Percentiles rank a stretch among this genome's conserved stretches.
These are phyloP conservation scores for Ursus arctos DNA, from an alignment of 2,113 vertebrate species.

Conservation along the genomic window DNA sequence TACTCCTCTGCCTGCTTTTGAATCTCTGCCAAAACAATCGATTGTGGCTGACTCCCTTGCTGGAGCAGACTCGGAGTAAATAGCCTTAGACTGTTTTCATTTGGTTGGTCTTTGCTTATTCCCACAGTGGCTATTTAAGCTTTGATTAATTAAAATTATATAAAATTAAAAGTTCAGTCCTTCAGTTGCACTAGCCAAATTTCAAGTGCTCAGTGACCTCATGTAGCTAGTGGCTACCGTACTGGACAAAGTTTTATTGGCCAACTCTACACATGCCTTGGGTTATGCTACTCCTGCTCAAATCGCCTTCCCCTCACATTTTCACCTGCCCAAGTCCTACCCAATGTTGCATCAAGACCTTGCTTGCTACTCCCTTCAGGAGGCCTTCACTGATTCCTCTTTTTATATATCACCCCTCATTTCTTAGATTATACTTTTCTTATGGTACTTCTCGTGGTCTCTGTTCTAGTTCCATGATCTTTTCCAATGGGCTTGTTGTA, in stretches of 20 bases:
- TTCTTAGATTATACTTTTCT: background rate
- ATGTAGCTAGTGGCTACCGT: background rate
- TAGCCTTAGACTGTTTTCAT: background rate
- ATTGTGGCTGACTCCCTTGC: background rate
- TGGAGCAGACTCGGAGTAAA: background rate
- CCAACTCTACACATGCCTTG: background rate
- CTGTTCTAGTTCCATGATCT: background rate
- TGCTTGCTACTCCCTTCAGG: background rate
- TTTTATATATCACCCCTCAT: background rate
- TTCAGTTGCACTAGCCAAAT: background rate
- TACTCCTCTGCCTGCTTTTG: background rate
- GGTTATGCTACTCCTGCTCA: background rate
- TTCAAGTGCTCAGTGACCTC: background rate
- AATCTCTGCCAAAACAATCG: background rate
- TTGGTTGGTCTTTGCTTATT: slow-evolving; percentile 13
- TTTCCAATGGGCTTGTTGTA: background rate
- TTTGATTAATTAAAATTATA: slow-evolving; percentile 45
- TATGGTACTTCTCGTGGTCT: background rate
- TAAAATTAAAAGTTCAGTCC: background rate
- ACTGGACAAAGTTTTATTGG: background rate
- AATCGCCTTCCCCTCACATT: background rate
- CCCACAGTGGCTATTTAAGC: background rate
- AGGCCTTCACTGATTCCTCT: background rate
- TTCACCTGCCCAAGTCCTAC: background rate
- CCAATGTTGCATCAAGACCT: background rate